Evolutionary conservation across 2,888 invertebrate genomes (phyloP).

Genomic region (Sesamia inferens): DNA sequence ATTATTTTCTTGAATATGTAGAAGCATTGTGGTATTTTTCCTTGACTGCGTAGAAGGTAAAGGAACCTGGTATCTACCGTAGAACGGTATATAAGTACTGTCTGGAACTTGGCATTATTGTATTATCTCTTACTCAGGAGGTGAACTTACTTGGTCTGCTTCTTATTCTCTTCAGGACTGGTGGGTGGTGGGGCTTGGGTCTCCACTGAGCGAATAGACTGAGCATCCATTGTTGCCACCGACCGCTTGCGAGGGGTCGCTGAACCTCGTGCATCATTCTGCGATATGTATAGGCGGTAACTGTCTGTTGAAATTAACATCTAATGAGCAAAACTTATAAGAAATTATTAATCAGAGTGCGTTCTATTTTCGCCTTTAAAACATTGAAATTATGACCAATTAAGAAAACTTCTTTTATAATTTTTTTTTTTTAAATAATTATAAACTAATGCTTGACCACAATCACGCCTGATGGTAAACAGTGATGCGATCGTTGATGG

Average conservation of each 20-base stretch:
- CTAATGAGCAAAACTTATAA: neutral
- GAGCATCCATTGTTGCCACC: constrained; percentile 84
- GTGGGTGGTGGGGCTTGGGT: constrained; percentile 87
- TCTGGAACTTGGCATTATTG: neutral
- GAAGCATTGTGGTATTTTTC: neutral
- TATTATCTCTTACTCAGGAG: neutral
- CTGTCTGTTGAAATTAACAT: constrained; percentile 69
- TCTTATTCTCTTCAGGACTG: constrained; percentile 84
- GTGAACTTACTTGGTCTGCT: constrained; percentile 82
- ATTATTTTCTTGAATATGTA: neutral
- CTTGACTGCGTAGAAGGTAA: neutral
- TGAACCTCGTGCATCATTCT: constrained; percentile 75
- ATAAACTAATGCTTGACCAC: no score
- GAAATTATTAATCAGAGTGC: neutral
- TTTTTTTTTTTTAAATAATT: no score
- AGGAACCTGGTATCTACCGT: neutral
- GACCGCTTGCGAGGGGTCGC: constrained; percentile 83
- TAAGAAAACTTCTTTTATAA: neutral
- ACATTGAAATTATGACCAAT: neutral
- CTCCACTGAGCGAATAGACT: constrained; percentile 84
- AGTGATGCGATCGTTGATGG: no score
- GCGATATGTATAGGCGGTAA: constrained; percentile 78
- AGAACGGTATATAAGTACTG: neutral
- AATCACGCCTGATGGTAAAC: no score
- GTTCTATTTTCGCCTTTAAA: neutral